These are phyloP conservation scores for Lampropteryx suffumata DNA, from an alignment of 2,888 invertebrate species.

Conservation along the genomic window DNA sequence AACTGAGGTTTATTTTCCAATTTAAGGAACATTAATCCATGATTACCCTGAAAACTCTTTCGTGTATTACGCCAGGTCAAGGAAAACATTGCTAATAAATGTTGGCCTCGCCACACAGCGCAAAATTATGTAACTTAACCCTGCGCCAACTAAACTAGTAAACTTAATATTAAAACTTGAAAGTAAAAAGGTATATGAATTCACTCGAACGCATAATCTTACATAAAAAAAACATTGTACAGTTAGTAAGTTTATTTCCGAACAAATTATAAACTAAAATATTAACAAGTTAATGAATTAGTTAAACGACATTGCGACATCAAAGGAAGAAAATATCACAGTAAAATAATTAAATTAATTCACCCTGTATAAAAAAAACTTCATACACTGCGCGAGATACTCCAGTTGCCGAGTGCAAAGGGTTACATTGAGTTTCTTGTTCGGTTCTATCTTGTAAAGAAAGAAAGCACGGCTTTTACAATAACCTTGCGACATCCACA, in stretches of 20 bases:
- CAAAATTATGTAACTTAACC: slow-evolving; percentile 37
- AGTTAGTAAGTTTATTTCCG: slow-evolving; percentile 43
- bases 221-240: slow-evolving; percentile 24
- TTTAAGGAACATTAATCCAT: slow-evolving; percentile 25
- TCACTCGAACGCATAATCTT: no score
- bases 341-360: slow-evolving; percentile 47
- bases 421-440: no score
- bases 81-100: slow-evolving; percentile 38
- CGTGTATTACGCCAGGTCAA: slow-evolving; percentile 40
- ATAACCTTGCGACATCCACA: no score
- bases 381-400: no score
- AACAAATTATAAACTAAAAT: slow-evolving; percentile 42
- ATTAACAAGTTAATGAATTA: slow-evolving; percentile 59
- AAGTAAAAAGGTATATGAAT: no score
- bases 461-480: no score
- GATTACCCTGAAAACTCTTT: slow-evolving; percentile 26
- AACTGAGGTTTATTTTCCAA: slow-evolving; percentile 26
- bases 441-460: no score
- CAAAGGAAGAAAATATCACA: slow-evolving; percentile 73
- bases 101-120: slow-evolving; percentile 43
- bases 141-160: no score
- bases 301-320: slow-evolving; percentile 50
- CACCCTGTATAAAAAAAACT: slow-evolving; percentile 32
- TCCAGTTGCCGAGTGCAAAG: no score
- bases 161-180: no score